Base-by-base conservation (phyloP, 2,888 invertebrate genomes). In the Drosophila birchii region DNA sequence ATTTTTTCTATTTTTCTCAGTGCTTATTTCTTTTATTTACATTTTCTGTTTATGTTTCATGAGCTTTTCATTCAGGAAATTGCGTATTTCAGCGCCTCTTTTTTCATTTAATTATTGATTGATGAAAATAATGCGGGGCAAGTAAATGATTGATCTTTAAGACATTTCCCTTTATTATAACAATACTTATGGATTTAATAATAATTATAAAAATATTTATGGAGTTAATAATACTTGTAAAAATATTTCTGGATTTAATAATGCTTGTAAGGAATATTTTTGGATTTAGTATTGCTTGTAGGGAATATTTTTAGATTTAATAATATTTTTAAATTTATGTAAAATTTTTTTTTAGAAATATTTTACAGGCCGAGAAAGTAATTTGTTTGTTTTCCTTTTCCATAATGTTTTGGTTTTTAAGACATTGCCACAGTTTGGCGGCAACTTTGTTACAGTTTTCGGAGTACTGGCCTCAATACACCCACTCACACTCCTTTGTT, bases 41-140 rank as follows among this genome's bases (percentile, higher is more conserved):
- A 26, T 36, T 43, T 43, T 5, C 34, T 18, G 44, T 45, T 23
- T 66, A 12, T 34, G 32, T 47, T 64, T 26, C 3, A 20, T n/a
- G 29, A 9, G n/a, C 16, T n/a, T 57, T 66, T 36, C 34, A 63
- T 34, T 53, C 23, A 60, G 45, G 69, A 54, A 73, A 62, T 44
- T 63, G 58, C 59, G 41, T 68, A 45, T 76, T 76, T 64, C 39
- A 12, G 51, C 53, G 56, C 45, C 71, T 71, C 47, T 62, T 68
- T 32, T 7, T 11, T 3, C n/a, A 32, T 54, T 12, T 55, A 9
- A n/a, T 55, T 43, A 55, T 61, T 18, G 60, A 61, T 61, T 61
- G 60, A 61, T 60, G 20, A 9, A 12, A 41, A 29, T 26, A 53
- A n/a, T 20, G 59, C 26, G 32, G 9, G 12, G 16, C 51, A 29